These are phyloP conservation scores for Chamaea fasciata DNA, from an alignment of 2,113 vertebrate genomes.

Conservation along the genomic window DNA sequence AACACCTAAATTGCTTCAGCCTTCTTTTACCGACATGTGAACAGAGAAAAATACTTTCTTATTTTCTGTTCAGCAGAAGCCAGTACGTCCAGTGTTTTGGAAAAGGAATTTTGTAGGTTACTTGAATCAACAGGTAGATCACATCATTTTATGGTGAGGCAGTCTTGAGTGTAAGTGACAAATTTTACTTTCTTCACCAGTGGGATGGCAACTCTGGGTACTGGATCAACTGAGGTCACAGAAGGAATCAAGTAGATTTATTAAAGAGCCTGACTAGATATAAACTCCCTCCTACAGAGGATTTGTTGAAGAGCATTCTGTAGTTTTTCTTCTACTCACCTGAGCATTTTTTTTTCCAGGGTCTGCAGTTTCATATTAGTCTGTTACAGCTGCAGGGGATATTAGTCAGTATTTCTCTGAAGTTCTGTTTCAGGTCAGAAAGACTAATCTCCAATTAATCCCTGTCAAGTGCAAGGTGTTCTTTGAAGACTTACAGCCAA, in stretches of 20 bases:
- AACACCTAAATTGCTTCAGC: neutral
- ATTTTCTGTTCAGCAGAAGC: neutral
- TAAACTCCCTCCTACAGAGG: neutral
- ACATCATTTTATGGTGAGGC: neutral
- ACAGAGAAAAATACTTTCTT: neutral
- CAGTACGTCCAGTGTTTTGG: neutral
- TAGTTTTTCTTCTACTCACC: neutral
- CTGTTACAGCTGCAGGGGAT: neutral
- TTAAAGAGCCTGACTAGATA: neutral
- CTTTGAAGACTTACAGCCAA: neutral
- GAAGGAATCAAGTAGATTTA: neutral
- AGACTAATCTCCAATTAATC: neutral
- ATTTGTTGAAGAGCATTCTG: neutral
- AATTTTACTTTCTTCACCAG: neutral
- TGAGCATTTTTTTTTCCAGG: neutral
- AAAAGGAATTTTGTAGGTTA: neutral
- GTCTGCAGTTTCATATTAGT: neutral
- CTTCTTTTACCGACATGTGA: neutral
- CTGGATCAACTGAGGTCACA: fast-evolving
- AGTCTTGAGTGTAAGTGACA: neutral
- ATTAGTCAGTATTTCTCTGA: neutral
- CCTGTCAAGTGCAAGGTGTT: neutral
- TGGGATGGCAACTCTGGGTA: neutral
- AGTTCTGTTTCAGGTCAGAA: neutral
- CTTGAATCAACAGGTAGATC: neutral